Base-by-base conservation (phyloP, 2,888 invertebrate genomes). In the Rhagophthalmus giganteus region DNA sequence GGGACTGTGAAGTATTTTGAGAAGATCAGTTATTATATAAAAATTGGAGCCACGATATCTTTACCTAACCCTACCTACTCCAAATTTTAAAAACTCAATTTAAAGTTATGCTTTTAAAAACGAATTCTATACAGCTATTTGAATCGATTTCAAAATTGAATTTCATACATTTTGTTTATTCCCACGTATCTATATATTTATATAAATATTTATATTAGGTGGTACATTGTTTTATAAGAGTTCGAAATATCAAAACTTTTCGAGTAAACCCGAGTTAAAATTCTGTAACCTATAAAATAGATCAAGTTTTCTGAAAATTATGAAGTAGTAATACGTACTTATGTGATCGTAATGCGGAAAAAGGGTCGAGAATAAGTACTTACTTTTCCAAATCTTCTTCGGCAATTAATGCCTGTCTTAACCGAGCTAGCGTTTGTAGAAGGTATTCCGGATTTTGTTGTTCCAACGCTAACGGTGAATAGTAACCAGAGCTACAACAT, bases 361-460 rank as follows among this genome's bases (percentile, higher is more conserved):
- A n/a, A n/a, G n/a, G n/a, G n/a, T n/a, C n/a, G n/a, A n/a, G n/a
- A n/a, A n/a, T n/a, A n/a, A n/a, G n/a, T n/a, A 54, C 86, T 81
- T 75, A 90, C 90, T 84, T 87, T 75, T 88, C 88, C 73, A 88
- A 79, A 73, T 88, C 88, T 73, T 87, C 87, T 67, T 88, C 87
- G 61, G 86, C 82, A 66, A 88, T 81, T 57, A 90, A 81, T 62
- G 87, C 84, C 74, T 86, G 87, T 60, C 86, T 84, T 66, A 91
- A 81, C 68, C 87, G 84, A 64, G 84, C 84, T 68, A 90, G 78
- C 74, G 90, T 81, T 64, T 88, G 87, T 76, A 88, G 73, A 55
- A 90, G 82, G 52, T 88, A 86, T 73, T 90, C 88, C 0, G 90
- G 88, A 64, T 89, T 88, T 61, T 87, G 87, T 48, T 84, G 82